Conservation (phyloP, 2,888 invertebrate species). For the Lepidocyrtoides sp. region DNA sequence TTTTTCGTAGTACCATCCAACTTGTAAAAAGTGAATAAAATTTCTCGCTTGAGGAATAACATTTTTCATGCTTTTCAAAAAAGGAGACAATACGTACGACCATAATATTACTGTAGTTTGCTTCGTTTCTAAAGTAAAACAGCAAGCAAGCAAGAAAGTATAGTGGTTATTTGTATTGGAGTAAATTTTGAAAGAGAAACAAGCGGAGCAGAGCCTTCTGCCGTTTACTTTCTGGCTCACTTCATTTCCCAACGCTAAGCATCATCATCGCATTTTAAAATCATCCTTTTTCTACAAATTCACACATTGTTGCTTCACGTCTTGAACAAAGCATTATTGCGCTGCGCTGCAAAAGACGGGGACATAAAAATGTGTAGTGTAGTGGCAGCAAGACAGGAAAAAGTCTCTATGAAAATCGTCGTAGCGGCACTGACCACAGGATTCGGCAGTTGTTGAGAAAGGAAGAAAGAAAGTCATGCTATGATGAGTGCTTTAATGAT, state of each 20-base stretch:
- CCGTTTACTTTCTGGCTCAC: constrained; percentile 79
- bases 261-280: constrained; percentile 4
- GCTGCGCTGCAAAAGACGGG: background rate
- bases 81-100: constrained; percentile 1
- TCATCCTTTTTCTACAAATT: background rate
- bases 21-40: constrained; percentile 64
- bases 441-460: constrained; percentile 75
- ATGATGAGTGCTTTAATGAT: constrained; percentile 76
- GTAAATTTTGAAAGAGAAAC: constrained; percentile 10
- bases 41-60: constrained; percentile 75
- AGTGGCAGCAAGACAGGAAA: constrained; percentile 66
- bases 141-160: constrained; percentile 46
- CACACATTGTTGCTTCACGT: constrained; percentile 49
- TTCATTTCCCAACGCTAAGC: constrained; percentile 70
- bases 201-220: constrained; percentile 71
- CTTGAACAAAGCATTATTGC: too few relatives aligned
- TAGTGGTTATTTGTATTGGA: constrained; percentile 41
- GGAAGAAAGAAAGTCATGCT: constrained; percentile 79
- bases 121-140: background rate
- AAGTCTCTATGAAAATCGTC: constrained; percentile 70
- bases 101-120: background rate
- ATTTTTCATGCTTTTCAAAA: constrained; percentile 77
- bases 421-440: constrained; percentile 79
- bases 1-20: constrained; percentile 16
- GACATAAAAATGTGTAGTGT: constrained; percentile 61